Evolutionary conservation across 2,113 vertebrate genomes (phyloP).

Genomic region (Ariopsis seemanni): DNA sequence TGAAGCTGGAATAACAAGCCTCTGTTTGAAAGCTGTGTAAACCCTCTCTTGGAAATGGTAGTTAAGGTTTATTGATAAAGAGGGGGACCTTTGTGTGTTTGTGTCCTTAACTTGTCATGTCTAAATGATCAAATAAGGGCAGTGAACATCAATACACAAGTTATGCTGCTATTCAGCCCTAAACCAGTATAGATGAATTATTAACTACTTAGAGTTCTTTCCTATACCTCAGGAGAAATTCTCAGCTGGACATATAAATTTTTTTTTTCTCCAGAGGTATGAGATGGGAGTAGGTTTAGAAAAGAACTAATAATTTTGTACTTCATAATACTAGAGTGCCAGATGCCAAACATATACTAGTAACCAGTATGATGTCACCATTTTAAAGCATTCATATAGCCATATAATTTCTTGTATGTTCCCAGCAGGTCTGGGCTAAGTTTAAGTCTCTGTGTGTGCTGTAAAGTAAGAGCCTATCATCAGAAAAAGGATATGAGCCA

Average conservation of each 20-base stretch:
- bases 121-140: conserved; percentile 11
- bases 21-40: conserved; percentile 35
- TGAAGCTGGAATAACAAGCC: conserved; percentile 25
- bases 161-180: conserved; percentile 24
- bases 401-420: conserved; percentile 2
- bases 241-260: neutral
- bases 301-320: conserved; percentile 28
- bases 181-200: conserved; percentile 14
- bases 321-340: conserved; percentile 32
- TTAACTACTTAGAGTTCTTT: conserved; percentile 9
- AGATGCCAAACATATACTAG: conserved; percentile 46
- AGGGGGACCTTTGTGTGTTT: neutral
- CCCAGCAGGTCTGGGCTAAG: conserved; percentile 58
- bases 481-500: conserved; percentile 37
- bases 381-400: conserved; percentile 33
- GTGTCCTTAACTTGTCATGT: neutral
- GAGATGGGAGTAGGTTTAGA: neutral
- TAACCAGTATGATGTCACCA: conserved; percentile 43
- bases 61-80: conserved; percentile 25
- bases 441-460: conserved; percentile 21
- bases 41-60: conserved; percentile 12
- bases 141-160: neutral
- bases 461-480: conserved; percentile 33
- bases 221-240: conserved; percentile 16
- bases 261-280: conserved; percentile 5